phyloP scores from a whole-genome alignment of 2,888 invertebrate genomes.

The Sphaeridia pumilis region DNA sequence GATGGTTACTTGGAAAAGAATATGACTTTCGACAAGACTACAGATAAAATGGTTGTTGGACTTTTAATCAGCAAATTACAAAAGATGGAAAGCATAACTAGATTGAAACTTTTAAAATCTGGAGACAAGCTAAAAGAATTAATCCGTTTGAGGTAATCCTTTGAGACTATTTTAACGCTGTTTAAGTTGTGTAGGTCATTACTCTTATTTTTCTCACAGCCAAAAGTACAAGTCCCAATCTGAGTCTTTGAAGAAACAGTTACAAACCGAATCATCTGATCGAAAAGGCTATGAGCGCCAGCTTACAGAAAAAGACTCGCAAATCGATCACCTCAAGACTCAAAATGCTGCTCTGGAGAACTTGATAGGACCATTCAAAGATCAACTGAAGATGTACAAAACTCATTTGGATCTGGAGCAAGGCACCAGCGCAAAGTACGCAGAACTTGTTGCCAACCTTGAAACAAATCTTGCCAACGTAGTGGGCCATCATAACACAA shows the following conservation, averaged over 20 bases:
- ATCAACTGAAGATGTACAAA: constrained; percentile 14
- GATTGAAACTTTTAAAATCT: no score
- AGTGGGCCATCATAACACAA: constrained; percentile 21
- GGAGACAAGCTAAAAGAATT: no score
- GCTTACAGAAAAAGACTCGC: not conserved
- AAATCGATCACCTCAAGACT: constrained; percentile 2
- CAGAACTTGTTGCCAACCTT: constrained; percentile 5
- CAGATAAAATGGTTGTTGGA: no score
- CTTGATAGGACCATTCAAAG: constrained; percentile 14
- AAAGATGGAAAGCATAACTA: no score
- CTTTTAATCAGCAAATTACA: no score
- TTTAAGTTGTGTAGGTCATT: no score
- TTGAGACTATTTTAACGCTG: no score
- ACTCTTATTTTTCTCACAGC: not conserved
- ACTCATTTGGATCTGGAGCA: constrained; percentile 5
- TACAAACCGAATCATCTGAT: not conserved
- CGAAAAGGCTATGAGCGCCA: not conserved
- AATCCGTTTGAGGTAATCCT: no score
- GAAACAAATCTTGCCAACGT: constrained; percentile 15
- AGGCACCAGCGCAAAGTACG: constrained; percentile 4
- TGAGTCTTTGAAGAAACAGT: not conserved
- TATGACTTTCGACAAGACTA: no score
- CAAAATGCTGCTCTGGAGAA: constrained; percentile 7
- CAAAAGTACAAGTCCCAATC: not conserved
- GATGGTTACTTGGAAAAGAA: no score